phyloP scores from a whole-genome alignment of 2,113 vertebrate species.

The Cyanistes caeruleus region DNA sequence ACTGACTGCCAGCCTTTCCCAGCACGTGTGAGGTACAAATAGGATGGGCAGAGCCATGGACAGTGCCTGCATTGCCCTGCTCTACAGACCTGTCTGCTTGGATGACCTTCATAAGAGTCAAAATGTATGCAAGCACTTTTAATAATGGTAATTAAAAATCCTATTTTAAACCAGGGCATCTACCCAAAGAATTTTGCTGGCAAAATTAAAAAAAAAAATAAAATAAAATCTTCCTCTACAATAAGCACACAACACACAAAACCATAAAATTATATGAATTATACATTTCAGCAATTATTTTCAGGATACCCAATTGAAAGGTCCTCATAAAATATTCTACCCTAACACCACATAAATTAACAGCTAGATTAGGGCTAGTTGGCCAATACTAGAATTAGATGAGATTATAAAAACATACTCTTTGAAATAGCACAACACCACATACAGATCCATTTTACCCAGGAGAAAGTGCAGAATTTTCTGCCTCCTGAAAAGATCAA shows the following conservation, averaged over 20 bases:
- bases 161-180: background rate
- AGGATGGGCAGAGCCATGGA: background rate
- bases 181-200: background rate
- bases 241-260: background rate
- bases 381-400: background rate
- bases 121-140: background rate
- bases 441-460: background rate
- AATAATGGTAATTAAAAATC: background rate
- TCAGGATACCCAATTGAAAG: background rate
- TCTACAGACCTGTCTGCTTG: background rate
- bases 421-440: background rate
- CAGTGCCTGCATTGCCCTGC: background rate
- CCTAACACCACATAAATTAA: background rate
- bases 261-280: background rate
- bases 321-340: background rate
- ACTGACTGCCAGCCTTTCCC: background rate
- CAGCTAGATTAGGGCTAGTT: background rate
- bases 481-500: background rate
- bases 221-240: background rate
- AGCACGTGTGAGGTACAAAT: background rate
- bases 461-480: background rate
- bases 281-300: background rate
- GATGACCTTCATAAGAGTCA: background rate
- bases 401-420: background rate
- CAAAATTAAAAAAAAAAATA: background rate